Base-by-base conservation (phyloP, 2,797 vertebrate genomes). In the Amazona ochrocephala region DNA sequence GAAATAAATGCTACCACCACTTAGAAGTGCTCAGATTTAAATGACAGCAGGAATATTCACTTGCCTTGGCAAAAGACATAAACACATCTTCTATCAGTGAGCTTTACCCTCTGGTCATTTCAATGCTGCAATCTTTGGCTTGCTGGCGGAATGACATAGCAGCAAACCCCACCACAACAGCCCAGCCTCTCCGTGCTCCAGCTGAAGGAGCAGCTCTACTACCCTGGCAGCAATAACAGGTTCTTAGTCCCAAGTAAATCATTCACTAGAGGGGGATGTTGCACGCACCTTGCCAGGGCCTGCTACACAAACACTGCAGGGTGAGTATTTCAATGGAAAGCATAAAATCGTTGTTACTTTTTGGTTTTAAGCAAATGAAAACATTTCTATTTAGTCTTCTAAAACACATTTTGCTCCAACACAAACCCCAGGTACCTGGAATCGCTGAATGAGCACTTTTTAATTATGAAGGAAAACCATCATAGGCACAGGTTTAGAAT, bases 381-480 rank as follows among this genome's bases (percentile, higher is more conserved):
- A 70, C 58, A 85, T 85, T 93, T 77, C 90, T 77, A 2, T 90
- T 96, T 83, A 72, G 86, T 37, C 78, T 87, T 81, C 65, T 85
- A 90, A 92, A 92, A 90, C 68, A 67, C 41, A 60, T 80, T 92
- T 83, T 51, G 70, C 72, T 82, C 90, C 53, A 91, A 68, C 2
- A 72, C 73, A 93, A 94, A 77, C 32, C 75, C 34, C 68, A 32
- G 86, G 21, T 89, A 96, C 68, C 61, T 54, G 68, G 75, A 95
- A 89, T 47, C 83, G 68, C 90, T 93, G 93, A 96, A 90, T 5
- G 88, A 76, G 94, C 90, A 65, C 56, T 93, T 96, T 92, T 94
- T 96, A 96, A 97, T 96, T 95, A 93, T 4, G n/a, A 87, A 86
- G 73, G 89, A 71, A 95, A 87, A 85, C 29, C 76, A 89, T 75